Evolutionary conservation across 2,888 invertebrate species (phyloP).

Genomic region (Miltochrista miniata): DNA sequence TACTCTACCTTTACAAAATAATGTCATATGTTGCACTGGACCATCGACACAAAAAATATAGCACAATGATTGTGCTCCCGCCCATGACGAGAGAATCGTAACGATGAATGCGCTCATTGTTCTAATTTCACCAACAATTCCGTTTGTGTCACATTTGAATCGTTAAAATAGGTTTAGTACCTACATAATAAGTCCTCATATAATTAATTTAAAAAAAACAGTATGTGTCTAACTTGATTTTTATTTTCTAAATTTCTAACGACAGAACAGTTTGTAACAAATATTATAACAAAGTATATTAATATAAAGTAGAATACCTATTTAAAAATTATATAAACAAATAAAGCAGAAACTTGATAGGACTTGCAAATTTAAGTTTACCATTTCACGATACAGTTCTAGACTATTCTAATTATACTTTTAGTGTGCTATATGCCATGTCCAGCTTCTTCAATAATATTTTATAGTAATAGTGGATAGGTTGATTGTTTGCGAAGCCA

Average conservation of each 20-base stretch:
- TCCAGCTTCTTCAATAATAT: constrained; percentile 77
- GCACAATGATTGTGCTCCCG: constrained; percentile 73
- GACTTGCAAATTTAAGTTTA: constrained; percentile 24
- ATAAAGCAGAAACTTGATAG: constrained; percentile 5
- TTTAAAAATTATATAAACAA: constrained; percentile 5
- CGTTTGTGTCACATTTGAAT: constrained; percentile 20
- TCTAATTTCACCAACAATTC: constrained; percentile 59
- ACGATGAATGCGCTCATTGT: constrained; percentile 65
- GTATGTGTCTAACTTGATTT: constrained; percentile 4
- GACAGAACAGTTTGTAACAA: background rate
- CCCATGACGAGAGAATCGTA: constrained; percentile 70
- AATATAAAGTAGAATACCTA: background rate
- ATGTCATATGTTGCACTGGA: constrained; percentile 17
- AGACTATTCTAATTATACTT: constrained; percentile 46
- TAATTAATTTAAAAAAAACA: background rate
- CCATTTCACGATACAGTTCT: constrained; percentile 10
- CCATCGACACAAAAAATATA: constrained; percentile 65
- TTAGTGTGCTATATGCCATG: constrained; percentile 60
- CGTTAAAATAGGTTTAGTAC: background rate
- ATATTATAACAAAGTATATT: background rate
- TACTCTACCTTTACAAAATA: constrained; percentile 11
- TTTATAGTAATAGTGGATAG: constrained; percentile 85
- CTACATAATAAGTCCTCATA: background rate
- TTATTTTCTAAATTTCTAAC: background rate
- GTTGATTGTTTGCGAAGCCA: constrained; percentile 85